phyloP scores from a whole-genome alignment of 2,888 invertebrate genomes.

The Diaprepes abbreviatus region DNA sequence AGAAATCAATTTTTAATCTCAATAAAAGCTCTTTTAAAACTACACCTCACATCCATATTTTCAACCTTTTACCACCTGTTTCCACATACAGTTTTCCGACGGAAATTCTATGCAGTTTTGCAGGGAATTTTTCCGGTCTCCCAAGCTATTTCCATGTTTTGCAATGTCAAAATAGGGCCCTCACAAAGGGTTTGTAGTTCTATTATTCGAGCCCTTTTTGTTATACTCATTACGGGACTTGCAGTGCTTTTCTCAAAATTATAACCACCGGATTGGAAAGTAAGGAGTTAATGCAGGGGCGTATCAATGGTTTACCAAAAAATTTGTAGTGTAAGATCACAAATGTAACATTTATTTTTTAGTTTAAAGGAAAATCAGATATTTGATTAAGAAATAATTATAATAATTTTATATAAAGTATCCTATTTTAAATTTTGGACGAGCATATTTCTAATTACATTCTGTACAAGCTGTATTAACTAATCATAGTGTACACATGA shows the following conservation, averaged over 20 bases:
- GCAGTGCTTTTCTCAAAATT: constrained; percentile 34
- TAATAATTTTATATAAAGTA: no score
- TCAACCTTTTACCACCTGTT: constrained; percentile 27
- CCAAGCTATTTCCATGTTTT: constrained; percentile 25
- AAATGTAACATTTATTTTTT: no score
- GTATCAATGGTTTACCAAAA: background rate
- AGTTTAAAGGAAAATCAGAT: no score
- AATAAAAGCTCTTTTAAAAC: constrained; percentile 3
- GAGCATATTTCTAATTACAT: no score
- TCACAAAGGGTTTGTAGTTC: constrained; percentile 30
- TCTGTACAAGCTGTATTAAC: no score
- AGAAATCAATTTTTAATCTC: constrained; percentile 4
- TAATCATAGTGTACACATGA: no score
- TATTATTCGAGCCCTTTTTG: constrained; percentile 34
- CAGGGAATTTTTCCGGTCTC: constrained; percentile 14
- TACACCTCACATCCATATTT: background rate
- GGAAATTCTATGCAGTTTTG: constrained; percentile 1
- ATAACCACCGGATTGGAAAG: constrained; percentile 25
- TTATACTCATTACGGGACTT: constrained; percentile 28
- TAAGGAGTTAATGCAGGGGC: constrained; percentile 8
- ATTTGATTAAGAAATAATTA: no score
- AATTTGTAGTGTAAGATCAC: no score
- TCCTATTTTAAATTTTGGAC: no score
- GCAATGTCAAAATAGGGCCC: constrained; percentile 19
- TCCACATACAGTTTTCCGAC: constrained; percentile 1